Conservation (phyloP, 2,797 vertebrate genomes). For the Pseudopleuronectes americanus region DNA sequence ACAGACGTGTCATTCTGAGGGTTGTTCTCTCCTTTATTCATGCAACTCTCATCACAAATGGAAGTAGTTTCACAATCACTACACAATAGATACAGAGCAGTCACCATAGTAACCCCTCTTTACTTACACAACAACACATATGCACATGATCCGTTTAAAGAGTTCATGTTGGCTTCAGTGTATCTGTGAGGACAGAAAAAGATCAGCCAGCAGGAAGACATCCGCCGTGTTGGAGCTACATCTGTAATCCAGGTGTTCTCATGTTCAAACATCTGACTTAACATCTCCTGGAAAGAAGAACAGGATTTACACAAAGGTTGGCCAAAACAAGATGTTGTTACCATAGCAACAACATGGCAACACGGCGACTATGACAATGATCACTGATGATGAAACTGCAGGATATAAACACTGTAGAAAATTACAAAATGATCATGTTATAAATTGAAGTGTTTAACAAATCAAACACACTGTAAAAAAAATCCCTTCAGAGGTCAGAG, state of each 20-base stretch:
- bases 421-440: slow-evolving; percentile 59
- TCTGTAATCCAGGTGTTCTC: not conserved
- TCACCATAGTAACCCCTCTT: slow-evolving; percentile 2
- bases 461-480: slow-evolving; percentile 29
- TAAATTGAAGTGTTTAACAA: slow-evolving; percentile 39
- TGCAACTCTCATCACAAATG: slow-evolving; percentile 52
- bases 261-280: not conserved
- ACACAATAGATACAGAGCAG: slow-evolving; percentile 31
- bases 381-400: slow-evolving; percentile 29
- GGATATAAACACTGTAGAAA: slow-evolving; percentile 66
- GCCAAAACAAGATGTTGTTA: not conserved
- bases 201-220: slow-evolving; percentile 8
- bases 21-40: slow-evolving; percentile 62
- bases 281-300: not conserved
- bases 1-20: not conserved
- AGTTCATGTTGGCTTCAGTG: not conserved
- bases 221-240: slow-evolving; percentile 10
- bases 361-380: slow-evolving; percentile 2
- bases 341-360: slow-evolving; percentile 7
- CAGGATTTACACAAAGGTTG: not conserved
- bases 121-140: not conserved
- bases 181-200: slow-evolving; percentile 22
- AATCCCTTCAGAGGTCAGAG: slow-evolving; percentile 4
- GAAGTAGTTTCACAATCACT: slow-evolving; percentile 37
- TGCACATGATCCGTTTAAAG: not conserved